Evolutionary conservation across 2,797 vertebrate genomes (phyloP).

Genomic region (Falco peregrinus): DNA sequence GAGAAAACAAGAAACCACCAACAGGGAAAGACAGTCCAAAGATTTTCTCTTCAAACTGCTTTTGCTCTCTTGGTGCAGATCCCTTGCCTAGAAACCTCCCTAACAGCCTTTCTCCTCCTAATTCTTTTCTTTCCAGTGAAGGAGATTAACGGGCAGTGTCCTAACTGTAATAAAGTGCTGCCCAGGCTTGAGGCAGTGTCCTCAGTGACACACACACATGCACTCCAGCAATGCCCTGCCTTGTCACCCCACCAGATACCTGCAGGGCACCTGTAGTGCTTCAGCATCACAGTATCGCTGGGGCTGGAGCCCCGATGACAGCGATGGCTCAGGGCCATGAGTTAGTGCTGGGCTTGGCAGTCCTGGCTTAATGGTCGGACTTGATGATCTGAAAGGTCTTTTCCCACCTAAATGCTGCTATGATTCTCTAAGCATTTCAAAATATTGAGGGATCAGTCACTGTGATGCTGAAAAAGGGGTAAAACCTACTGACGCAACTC

Average conservation of each 20-base stretch:
- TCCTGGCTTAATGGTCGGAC: too few species aligned
- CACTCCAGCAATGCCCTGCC: background rate
- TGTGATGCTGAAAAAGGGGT: background rate
- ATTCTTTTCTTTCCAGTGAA: background rate
- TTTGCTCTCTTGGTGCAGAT: background rate
- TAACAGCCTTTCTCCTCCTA: background rate
- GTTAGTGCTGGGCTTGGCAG: too few species aligned
- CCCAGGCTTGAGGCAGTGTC: background rate
- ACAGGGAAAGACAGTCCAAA: background rate
- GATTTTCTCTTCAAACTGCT: background rate
- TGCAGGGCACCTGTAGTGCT: too few species aligned
- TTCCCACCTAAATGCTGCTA: too few species aligned
- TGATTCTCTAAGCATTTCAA: too few species aligned
- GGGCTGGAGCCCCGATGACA: too few species aligned
- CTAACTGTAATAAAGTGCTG: background rate
- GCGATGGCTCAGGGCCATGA: too few species aligned
- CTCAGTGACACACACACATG: background rate
- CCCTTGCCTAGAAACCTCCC: background rate
- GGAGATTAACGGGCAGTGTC: background rate
- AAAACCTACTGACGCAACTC: background rate
- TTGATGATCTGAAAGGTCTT: too few species aligned
- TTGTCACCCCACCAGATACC: fast-evolving
- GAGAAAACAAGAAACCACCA: background rate
- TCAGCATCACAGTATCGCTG: too few species aligned
- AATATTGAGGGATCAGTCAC: background rate